Percentiles rank a stretch among this genome's conserved stretches.
These are phyloP conservation scores for Atta colombica DNA, from an alignment of 1,140 invertebrate genomes.

Conservation along the genomic window DNA sequence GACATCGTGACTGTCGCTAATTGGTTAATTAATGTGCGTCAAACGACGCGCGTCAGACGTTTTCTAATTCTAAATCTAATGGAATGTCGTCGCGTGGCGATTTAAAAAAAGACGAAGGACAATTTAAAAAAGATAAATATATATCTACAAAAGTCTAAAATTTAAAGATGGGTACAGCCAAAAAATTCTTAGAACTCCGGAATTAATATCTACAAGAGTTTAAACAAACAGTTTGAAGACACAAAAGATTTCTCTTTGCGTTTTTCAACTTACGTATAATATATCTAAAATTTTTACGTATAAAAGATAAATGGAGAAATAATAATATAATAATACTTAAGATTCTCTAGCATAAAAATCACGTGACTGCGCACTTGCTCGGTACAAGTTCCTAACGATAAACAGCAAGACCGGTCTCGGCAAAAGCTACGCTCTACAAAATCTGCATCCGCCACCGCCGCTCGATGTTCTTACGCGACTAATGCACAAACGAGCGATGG, in stretches of 20 bases:
- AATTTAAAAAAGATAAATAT: not conserved
- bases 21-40: constrained; percentile 39
- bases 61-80: not conserved
- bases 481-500: constrained; percentile 21
- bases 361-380: not conserved
- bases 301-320: constrained; percentile 6
- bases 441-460: constrained; percentile 21
- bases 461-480: constrained; percentile 31
- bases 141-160: not conserved
- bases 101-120: not conserved
- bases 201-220: not conserved
- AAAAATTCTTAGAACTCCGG: not conserved
- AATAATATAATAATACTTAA: not conserved
- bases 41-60: not conserved
- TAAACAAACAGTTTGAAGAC: not conserved
- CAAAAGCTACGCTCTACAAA: constrained; percentile 40
- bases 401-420: constrained; percentile 3
- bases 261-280: not conserved
- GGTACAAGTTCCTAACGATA: not conserved
- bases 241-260: not conserved
- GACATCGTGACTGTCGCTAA: constrained; percentile 19
- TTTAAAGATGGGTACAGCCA: not conserved
- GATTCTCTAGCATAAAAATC: not conserved
- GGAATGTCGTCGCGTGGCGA: not conserved
- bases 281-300: not conserved